Conservation (phyloP, 2,888 invertebrate genomes). For the Torymus auratus region DNA sequence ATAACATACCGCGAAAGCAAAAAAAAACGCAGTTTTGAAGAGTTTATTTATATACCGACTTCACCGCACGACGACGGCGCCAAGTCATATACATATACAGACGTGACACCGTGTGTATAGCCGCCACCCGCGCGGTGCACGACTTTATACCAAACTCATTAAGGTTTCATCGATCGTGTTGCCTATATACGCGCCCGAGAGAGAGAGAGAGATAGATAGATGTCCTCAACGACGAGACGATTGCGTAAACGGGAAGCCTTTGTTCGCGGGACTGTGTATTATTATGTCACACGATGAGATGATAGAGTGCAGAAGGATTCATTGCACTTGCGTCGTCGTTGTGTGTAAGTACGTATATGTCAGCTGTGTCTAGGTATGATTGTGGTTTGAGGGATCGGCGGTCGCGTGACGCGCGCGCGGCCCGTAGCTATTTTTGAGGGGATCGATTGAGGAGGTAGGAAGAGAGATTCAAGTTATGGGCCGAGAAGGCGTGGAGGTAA, state of each 20-base stretch:
- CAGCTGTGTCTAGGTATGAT: slow-evolving; percentile 2
- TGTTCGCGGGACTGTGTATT: background rate
- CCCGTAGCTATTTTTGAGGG: too few species aligned
- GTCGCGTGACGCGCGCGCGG: too few species aligned
- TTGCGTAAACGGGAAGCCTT: slow-evolving; percentile 26
- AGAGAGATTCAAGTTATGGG: too few species aligned
- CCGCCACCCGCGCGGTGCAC: background rate
- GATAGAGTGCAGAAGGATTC: slow-evolving; percentile 1
- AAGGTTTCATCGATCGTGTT: slow-evolving; percentile 40
- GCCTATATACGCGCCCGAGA: too few species aligned
- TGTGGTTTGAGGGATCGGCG: too few species aligned
- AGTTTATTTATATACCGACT: too few species aligned
- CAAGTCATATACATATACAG: too few species aligned
- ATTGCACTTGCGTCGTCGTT: slow-evolving; percentile 21
- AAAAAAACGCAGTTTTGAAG: background rate
- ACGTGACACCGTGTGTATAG: too few species aligned
- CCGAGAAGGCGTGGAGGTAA: too few species aligned
- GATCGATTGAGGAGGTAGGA: too few species aligned
- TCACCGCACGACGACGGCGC: too few species aligned
- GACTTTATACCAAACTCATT: slow-evolving; percentile 44
- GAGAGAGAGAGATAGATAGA: too few species aligned
- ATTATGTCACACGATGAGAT: slow-evolving; percentile 15
- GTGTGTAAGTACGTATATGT: background rate
- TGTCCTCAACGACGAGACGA: background rate
- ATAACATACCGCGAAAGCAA: background rate